A percentile compares a stretch with the other conserved stretches of the same genome.
Evolutionary conservation across 1,140 invertebrate genomes (phyloP).

Genomic region (Aricia agestis): DNA sequence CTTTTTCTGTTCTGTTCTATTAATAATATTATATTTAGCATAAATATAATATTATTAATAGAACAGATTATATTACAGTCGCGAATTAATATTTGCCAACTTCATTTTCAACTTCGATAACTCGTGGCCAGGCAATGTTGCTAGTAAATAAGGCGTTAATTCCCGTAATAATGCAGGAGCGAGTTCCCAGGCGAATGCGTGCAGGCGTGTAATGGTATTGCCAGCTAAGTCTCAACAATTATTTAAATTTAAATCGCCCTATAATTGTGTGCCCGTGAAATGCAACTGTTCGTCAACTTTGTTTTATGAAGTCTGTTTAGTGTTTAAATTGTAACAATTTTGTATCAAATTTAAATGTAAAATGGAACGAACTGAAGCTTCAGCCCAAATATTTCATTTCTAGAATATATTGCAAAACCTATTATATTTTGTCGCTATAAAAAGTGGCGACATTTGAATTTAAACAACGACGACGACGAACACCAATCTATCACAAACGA

Average conservation of each 20-base stretch:
- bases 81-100: neutral
- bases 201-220: slow-evolving; percentile 35
- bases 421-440: too few species aligned
- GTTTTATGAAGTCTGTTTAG: neutral
- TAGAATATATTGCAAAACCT: too few species aligned
- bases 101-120: neutral
- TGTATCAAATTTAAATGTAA: neutral
- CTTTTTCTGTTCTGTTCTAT: too few species aligned
- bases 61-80: too few species aligned
- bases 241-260: slow-evolving; percentile 34
- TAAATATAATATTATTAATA: too few species aligned
- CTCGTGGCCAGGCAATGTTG: neutral
- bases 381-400: neutral
- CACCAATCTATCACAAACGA: too few species aligned
- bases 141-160: neutral
- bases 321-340: neutral
- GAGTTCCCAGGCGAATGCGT: slow-evolving; percentile 21
- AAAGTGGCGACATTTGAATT: too few species aligned
- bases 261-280: slow-evolving; percentile 27
- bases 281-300: slow-evolving; percentile 11
- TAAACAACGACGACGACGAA: too few species aligned
- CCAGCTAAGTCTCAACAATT: slow-evolving; percentile 31
- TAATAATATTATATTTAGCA: too few species aligned
- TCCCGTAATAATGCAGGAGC: neutral
- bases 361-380: neutral